Base-by-base conservation (phyloP, 2,797 vertebrate species). In the Microhierax caerulescens region DNA sequence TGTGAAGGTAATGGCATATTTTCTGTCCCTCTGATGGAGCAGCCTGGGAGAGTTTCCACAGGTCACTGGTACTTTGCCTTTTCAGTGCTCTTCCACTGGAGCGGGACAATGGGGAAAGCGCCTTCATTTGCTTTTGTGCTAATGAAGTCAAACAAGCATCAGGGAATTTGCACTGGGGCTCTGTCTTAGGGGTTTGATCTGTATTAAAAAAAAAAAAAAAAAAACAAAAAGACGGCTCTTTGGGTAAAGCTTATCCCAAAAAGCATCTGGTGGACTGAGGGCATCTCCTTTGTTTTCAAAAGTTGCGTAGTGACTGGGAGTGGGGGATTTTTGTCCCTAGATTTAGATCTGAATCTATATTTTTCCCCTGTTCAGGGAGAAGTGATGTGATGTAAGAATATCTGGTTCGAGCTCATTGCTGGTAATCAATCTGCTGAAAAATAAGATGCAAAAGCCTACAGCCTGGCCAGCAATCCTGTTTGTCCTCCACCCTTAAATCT, bases 41-140 rank as follows among this genome's bases (percentile, higher is more conserved):
- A 92, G 93, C 69, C 93, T 95, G 93, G 90, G 91, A 95, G 92
- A 85, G 51, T 95, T 97, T 93, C 94, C 64, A 76, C 88, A 95
- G 93, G 92, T 95, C 96, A 93, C 60, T 88, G 78, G 64, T 91
- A 79, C 90, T 95, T 90, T 54, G 90, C 88, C 93, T 93, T 95
- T 82, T 96, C 84, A 68, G 86, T 18, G 68, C 86, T 93, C 67
- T 96, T 91, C 77, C 77, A 83, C 77, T 80, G 92, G 24, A 85
- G 74, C 8, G 1, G 92, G 74, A 96, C 96, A 97, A 96, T 91
- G 72, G 84, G 67, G 63, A 95, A 92, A 93, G 63, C 0, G 32
- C 77, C 90, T 97, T 91, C 95, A 94, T 96, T 97, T 96, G 94
- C 92, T 93, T 97, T 94, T 91, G 94, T 85, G 77, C 70, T 96